Evolutionary conservation across 35 echinoderm and acorn worm genomes (phyloP).

Genomic region (Holothuria glaberrima): DNA sequence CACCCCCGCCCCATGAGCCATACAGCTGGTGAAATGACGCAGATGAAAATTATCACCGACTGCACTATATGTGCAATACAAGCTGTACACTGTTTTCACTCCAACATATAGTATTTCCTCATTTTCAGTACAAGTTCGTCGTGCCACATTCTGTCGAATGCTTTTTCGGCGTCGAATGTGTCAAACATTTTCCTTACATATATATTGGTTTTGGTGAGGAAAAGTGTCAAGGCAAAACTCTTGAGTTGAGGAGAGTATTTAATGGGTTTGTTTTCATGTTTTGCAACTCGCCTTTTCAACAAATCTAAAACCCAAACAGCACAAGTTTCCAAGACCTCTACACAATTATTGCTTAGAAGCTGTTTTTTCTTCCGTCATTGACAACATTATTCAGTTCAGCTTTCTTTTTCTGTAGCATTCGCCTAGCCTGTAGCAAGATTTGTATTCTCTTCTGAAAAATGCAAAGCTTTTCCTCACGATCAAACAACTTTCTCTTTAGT

Average conservation of each 20-base stretch:
- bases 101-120: no score
- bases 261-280: slow-evolving; percentile 2
- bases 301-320: background rate
- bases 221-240: no score
- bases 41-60: no score
- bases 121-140: no score
- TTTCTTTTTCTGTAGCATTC: slow-evolving; percentile 8
- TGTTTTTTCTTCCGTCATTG: background rate
- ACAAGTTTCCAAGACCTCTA: background rate
- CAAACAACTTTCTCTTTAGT: slow-evolving; percentile 7
- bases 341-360: slow-evolving; percentile 4
- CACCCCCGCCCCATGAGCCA: no score
- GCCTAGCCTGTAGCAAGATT: background rate
- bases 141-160: no score
- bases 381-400: slow-evolving; percentile 4
- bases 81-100: no score
- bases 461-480: background rate
- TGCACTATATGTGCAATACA: no score
- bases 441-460: slow-evolving; percentile 2
- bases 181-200: slow-evolving; percentile 25
- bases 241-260: slow-evolving; percentile 1
- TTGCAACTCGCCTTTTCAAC: slow-evolving; percentile 5
- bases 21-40: no score
- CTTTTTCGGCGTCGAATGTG: no score
- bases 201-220: slow-evolving; percentile 47